A percentile compares a stretch with the other conserved stretches of the same genome.
Evolutionary conservation across 2,888 invertebrate species (phyloP).

Genomic region (Sisyra nigra): DNA sequence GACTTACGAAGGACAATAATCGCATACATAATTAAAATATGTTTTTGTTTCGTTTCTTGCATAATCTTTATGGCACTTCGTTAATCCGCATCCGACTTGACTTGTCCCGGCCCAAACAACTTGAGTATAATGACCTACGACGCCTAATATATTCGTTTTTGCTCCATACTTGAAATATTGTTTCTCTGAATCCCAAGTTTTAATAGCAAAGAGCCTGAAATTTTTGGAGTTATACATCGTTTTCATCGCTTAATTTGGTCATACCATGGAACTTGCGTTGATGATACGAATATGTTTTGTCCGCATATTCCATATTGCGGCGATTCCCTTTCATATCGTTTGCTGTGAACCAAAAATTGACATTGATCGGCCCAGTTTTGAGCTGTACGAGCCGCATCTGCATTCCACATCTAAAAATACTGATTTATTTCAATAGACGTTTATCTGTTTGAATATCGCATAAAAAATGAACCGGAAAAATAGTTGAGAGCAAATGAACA

Average conservation of each 20-base stretch:
- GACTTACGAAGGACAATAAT: conserved; percentile 70
- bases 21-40: conserved; percentile 70
- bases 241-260: no score
- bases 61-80: conserved; percentile 37
- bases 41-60: conserved; percentile 31
- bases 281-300: conserved; percentile 69
- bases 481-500: neutral
- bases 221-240: neutral
- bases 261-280: conserved; percentile 67
- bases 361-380: conserved; percentile 62
- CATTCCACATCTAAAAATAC: conserved; percentile 51
- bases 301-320: conserved; percentile 57
- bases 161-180: conserved; percentile 56
- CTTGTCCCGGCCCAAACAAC: conserved; percentile 69
- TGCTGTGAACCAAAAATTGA: conserved; percentile 50
- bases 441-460: neutral
- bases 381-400: conserved; percentile 50
- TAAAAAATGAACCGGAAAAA: neutral
- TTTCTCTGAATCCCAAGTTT: conserved; percentile 63
- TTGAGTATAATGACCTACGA: conserved; percentile 67
- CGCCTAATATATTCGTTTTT: conserved; percentile 37
- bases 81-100: conserved; percentile 60
- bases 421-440: neutral
- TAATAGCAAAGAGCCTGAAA: conserved; percentile 58
- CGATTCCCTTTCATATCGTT: conserved; percentile 43